These are phyloP conservation scores for Catharus ustulatus DNA, from an alignment of 2,797 vertebrate genomes.

Conservation along the genomic window DNA sequence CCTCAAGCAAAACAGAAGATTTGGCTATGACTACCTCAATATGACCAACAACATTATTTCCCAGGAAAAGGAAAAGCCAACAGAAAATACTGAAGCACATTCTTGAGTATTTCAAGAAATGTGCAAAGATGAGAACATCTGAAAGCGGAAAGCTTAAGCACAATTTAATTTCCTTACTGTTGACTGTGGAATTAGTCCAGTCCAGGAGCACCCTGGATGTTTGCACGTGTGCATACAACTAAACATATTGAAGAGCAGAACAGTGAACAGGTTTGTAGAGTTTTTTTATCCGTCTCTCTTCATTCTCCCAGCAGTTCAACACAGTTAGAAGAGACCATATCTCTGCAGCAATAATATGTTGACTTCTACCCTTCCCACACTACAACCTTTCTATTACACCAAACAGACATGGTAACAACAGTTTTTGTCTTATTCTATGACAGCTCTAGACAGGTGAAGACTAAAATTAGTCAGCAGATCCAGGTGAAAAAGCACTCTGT, in stretches of 20 bases:
- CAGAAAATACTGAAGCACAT: not conserved
- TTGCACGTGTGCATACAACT: not conserved
- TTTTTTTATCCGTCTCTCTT: not conserved
- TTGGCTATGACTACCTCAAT: conserved; percentile 2
- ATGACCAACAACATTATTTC: not conserved
- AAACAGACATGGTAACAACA: not conserved
- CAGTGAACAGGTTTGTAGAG: not conserved
- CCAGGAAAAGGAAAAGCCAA: conserved; percentile 6
- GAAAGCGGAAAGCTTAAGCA: not conserved
- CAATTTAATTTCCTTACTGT: not conserved
- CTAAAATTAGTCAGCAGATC: not conserved
- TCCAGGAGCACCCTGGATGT: not conserved
- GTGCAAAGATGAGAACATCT: not conserved
- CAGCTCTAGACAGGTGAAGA: not conserved
- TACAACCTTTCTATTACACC: not conserved
- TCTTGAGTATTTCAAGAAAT: conserved; percentile 11
- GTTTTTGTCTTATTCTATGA: not conserved
- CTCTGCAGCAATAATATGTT: not conserved
- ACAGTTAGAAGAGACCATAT: not conserved
- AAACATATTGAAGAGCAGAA: not conserved
- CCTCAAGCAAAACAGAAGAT: conserved; percentile 14
- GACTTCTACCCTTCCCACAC: fast-evolving
- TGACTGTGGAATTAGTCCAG: not conserved
- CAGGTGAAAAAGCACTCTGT: not conserved
- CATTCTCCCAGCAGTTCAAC: not conserved